These are phyloP conservation scores for Lepus oiostolus DNA, from an alignment of 2,797 vertebrate species.

Conservation along the genomic window DNA sequence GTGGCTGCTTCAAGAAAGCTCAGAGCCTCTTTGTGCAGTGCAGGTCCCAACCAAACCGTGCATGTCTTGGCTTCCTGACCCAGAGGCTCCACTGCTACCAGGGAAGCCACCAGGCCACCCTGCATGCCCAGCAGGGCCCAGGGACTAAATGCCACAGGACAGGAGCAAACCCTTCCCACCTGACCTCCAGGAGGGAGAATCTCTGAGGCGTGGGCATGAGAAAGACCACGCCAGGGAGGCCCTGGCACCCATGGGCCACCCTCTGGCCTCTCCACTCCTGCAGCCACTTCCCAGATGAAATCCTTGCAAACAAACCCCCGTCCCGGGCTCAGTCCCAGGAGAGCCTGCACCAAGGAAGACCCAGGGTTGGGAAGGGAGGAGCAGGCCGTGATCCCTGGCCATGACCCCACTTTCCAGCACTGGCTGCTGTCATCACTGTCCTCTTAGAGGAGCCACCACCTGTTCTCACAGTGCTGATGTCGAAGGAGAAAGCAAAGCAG, in stretches of 20 bases:
- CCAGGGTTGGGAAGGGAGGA: background rate
- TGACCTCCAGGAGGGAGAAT: too few relatives aligned
- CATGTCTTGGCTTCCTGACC: background rate
- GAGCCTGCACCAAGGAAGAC: too few relatives aligned
- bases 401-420: background rate
- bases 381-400: too few relatives aligned
- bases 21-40: background rate
- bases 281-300: background rate
- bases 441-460: background rate
- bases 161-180: background rate
- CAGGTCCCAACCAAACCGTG: accelerated
- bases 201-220: background rate
- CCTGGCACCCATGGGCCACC: too few relatives aligned
- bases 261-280: background rate
- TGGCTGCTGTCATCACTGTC: accelerated
- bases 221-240: background rate
- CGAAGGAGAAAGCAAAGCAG: background rate
- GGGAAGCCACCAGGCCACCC: background rate
- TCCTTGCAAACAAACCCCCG: background rate
- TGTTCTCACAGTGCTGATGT: background rate
- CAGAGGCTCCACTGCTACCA: background rate
- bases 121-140: background rate
- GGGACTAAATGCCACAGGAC: background rate
- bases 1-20: background rate
- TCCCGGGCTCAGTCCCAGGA: background rate